Conservation (phyloP, 2,797 vertebrate species). For the Pogonophryne albipinna region DNA sequence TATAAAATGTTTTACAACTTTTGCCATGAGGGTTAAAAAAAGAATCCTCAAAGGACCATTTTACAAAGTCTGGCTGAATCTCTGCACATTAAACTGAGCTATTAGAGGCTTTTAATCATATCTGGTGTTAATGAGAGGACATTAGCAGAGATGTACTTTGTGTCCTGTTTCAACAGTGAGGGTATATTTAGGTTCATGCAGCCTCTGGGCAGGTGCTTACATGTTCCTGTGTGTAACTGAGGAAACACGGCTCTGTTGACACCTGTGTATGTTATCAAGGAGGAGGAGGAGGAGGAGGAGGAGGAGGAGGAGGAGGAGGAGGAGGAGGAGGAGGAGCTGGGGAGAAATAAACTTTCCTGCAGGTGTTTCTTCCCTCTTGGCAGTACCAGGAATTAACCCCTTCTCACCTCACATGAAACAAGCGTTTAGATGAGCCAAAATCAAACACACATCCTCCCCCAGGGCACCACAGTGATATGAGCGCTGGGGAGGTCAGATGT, state of each 20-base stretch:
- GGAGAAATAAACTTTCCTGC: slow-evolving; percentile 44
- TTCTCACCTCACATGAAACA: slow-evolving; percentile 14
- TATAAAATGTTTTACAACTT: slow-evolving; percentile 5
- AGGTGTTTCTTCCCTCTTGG: slow-evolving; percentile 47
- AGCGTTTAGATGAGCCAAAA: slow-evolving; percentile 11
- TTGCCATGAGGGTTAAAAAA: not conserved
- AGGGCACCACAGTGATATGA: slow-evolving; percentile 6
- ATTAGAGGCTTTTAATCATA: slow-evolving; percentile 41
- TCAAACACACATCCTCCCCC: not conserved
- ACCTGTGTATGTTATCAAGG: slow-evolving; percentile 41
- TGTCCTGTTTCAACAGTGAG: slow-evolving; percentile 15
- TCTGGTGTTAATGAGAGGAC: slow-evolving; percentile 40
- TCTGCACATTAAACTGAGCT: slow-evolving; percentile 29
- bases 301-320: too few relatives aligned
- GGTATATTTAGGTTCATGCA: slow-evolving; percentile 35
- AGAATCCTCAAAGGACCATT: slow-evolving; percentile 23
- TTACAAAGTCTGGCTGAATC: slow-evolving; percentile 39
- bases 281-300: slow-evolving; percentile 58
- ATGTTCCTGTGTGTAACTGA: slow-evolving; percentile 44
- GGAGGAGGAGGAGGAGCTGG: slow-evolving; percentile 50
- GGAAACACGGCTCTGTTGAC: slow-evolving; percentile 59
- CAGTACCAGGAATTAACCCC: slow-evolving; percentile 45
- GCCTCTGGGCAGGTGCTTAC: slow-evolving; percentile 58
- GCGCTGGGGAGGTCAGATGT: slow-evolving; percentile 9
- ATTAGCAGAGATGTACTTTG: slow-evolving; percentile 29